A percentile compares a stretch with the other conserved stretches of the same genome.
Conservation (phyloP, 2,113 vertebrate genomes). For the Elaphurus davidianus region DNA sequence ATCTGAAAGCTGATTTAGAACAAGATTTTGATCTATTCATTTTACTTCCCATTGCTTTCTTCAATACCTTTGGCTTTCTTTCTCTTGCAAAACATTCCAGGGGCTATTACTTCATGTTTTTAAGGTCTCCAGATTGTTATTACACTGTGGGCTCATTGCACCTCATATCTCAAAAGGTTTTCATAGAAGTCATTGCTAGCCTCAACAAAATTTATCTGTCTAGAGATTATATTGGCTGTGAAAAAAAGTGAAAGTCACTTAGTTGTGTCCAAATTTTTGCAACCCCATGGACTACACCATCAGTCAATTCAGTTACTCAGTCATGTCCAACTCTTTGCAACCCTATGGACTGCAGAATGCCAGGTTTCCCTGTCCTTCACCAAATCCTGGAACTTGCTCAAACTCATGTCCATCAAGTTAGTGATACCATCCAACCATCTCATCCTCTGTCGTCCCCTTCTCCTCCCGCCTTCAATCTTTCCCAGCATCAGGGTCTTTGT, state of each 20-base stretch:
- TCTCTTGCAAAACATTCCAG: neutral
- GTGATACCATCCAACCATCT: neutral
- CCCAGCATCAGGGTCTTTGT: neutral
- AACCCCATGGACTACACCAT: neutral
- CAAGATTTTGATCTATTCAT: neutral
- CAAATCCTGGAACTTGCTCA: neutral
- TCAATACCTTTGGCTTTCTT: neutral
- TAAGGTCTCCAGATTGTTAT: neutral
- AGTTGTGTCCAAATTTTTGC: accelerated
- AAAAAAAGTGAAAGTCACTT: neutral
- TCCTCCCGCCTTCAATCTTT: neutral
- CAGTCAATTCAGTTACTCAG: neutral
- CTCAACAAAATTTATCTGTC: neutral
- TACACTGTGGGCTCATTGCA: neutral
- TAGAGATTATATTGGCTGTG: neutral
- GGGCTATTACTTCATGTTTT: neutral
- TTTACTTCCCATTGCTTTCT: neutral
- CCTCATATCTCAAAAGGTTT: neutral
- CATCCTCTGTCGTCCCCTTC: neutral
- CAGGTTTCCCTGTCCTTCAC: neutral
- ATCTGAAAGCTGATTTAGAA: neutral
- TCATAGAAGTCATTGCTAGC: neutral
- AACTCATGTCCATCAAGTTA: neutral
- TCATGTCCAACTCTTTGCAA: neutral
- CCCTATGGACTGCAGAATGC: neutral